Percentiles rank a stretch among this genome's conserved stretches.
phyloP scores from a whole-genome alignment of 2,888 invertebrate species.

The Clivina fossor region DNA sequence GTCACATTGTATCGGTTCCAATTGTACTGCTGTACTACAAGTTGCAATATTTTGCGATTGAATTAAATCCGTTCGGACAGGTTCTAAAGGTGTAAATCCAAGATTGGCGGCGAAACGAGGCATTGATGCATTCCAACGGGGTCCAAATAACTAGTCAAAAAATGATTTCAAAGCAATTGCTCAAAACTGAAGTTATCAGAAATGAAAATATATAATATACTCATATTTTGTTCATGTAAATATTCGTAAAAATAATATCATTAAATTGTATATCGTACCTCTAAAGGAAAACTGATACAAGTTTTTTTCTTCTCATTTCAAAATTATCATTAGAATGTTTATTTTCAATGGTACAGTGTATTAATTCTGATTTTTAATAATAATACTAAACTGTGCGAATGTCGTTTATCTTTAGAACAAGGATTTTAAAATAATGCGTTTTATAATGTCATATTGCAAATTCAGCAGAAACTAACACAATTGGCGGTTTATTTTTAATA shows the following conservation, averaged over 20 bases:
- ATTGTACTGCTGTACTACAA: background rate
- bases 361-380: no score
- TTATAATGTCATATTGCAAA: no score
- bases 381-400: no score
- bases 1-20: slow-evolving; percentile 44
- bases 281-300: no score
- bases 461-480: no score
- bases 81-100: slow-evolving; percentile 75
- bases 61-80: slow-evolving; percentile 62
- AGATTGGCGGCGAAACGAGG: slow-evolving; percentile 88
- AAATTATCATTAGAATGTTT: no score
- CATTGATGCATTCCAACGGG: slow-evolving; percentile 78
- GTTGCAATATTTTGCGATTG: slow-evolving; percentile 36
- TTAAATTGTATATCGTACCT: background rate
- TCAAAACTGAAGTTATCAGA: background rate
- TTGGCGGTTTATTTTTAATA: no score
- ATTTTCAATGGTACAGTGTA: no score
- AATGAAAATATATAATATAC: slow-evolving; percentile 7
- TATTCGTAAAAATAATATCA: background rate
- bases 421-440: no score
- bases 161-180: background rate
- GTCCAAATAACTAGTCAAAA: slow-evolving; percentile 69
- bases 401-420: no score
- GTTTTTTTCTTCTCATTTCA: no score
- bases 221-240: no score